These are phyloP conservation scores for Noctua fimbriata DNA, from an alignment of 2,888 invertebrate genomes.

Conservation along the genomic window DNA sequence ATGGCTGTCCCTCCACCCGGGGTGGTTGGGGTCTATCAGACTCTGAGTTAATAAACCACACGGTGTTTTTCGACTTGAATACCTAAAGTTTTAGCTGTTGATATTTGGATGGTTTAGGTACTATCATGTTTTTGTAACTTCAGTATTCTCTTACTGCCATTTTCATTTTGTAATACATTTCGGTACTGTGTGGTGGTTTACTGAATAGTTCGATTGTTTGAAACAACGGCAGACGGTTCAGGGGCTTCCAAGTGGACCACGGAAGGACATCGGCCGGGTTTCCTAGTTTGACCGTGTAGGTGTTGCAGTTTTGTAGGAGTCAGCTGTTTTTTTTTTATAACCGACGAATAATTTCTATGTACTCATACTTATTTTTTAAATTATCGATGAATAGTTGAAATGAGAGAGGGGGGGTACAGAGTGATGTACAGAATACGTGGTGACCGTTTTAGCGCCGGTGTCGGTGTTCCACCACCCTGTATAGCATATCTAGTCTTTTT, in stretches of 20 bases:
- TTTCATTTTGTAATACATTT: neutral
- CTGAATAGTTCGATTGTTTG: neutral
- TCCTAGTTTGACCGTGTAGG: neutral
- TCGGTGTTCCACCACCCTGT: too few relatives aligned
- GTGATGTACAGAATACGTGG: too few relatives aligned
- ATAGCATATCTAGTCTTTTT: neutral
- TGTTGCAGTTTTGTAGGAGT: too few relatives aligned
- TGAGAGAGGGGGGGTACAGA: too few relatives aligned
- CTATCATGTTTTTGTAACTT: neutral
- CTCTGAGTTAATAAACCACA: neutral
- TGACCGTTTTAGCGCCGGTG: too few relatives aligned
- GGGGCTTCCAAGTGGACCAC: neutral
- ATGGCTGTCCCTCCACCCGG: neutral
- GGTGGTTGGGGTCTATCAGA: neutral
- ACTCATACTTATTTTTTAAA: too few relatives aligned
- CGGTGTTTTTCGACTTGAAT: neutral
- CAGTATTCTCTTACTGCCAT: neutral
- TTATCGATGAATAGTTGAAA: too few relatives aligned
- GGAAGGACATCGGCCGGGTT: neutral
- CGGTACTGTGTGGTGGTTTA: neutral
- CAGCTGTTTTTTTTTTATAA: too few relatives aligned
- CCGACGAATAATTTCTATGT: too few relatives aligned
- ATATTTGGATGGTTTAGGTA: neutral
- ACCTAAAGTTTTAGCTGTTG: neutral
- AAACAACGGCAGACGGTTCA: neutral